A percentile compares a stretch with the other conserved stretches of the same genome.
phyloP scores from a whole-genome alignment of 2,888 invertebrate species.

The Carcina quercana region DNA sequence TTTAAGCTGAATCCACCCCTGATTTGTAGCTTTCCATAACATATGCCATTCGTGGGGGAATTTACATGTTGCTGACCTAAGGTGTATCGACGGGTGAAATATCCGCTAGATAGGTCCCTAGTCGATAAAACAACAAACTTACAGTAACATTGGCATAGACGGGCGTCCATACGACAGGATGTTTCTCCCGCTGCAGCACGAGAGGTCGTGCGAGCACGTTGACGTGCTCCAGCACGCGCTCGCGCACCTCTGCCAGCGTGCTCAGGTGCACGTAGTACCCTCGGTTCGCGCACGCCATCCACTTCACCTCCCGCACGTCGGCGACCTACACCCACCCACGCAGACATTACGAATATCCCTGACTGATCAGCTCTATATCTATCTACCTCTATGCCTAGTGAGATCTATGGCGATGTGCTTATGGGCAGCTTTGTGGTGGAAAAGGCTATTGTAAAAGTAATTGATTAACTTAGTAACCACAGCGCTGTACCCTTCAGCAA shows the following conservation, averaged over 20 bases:
- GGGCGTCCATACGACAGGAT: slow-evolving; percentile 97
- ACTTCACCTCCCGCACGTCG: slow-evolving; percentile 94
- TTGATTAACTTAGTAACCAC: slow-evolving; percentile 10
- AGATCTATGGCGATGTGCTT: slow-evolving; percentile 22
- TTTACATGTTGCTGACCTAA: too few species aligned
- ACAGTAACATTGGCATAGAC: slow-evolving; percentile 95
- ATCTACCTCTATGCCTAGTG: too few species aligned
- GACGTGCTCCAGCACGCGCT: slow-evolving; percentile 96
- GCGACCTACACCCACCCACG: slow-evolving; percentile 72
- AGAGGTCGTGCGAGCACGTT: slow-evolving; percentile 97
- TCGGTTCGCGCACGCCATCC: slow-evolving; percentile 99
- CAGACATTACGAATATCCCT: slow-evolving; percentile 25
- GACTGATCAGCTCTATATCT: too few species aligned
- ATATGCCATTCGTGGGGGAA: too few species aligned
- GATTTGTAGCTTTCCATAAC: too few species aligned
- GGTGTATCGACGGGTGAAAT: too few species aligned
- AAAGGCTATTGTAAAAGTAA: slow-evolving; percentile 9
- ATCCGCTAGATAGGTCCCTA: too few species aligned
- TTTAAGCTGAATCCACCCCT: too few species aligned
- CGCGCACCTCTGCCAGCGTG: slow-evolving; percentile 97
- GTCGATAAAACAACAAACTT: slow-evolving; percentile 33
- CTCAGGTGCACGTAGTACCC: slow-evolving; percentile 97
- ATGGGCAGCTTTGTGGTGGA: slow-evolving; percentile 21
- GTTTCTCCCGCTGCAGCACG: slow-evolving; percentile 87
- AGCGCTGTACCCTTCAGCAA: slow-evolving; percentile 13